Conservation (phyloP, 2,113 vertebrate species). For the Notiomystis cincta region DNA sequence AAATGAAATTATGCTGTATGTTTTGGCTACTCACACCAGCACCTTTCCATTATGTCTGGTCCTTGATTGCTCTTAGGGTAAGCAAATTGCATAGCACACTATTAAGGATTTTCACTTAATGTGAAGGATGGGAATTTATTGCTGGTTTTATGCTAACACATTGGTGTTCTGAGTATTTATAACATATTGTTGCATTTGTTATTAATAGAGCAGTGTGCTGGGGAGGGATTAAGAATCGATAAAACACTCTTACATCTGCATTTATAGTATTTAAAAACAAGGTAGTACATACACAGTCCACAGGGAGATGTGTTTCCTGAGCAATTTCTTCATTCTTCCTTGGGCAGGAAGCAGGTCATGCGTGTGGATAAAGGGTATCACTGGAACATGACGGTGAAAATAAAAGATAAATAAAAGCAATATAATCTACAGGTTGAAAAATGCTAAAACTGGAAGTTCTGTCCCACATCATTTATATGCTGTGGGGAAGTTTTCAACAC, state of each 20-base stretch:
- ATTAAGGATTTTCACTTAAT: slow-evolving; percentile 29
- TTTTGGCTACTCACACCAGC: neutral
- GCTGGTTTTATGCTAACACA: slow-evolving; percentile 19
- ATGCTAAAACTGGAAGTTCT: neutral
- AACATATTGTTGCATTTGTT: slow-evolving; percentile 45
- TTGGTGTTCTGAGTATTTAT: slow-evolving; percentile 23
- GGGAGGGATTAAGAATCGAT: slow-evolving; percentile 18
- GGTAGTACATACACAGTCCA: neutral
- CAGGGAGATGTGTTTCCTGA: neutral
- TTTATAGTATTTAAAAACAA: slow-evolving; percentile 45
- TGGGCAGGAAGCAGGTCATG: neutral
- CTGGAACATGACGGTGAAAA: neutral
- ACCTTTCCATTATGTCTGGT: neutral
- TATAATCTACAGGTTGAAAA: neutral
- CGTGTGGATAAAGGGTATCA: neutral
- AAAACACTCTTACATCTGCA: slow-evolving; percentile 9
- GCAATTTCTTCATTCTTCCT: neutral
- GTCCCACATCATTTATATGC: neutral
- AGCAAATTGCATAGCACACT: neutral
- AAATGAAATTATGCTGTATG: neutral
- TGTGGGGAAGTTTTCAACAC: neutral
- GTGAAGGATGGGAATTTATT: neutral
- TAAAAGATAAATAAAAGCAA: neutral
- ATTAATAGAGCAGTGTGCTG: slow-evolving; percentile 16
- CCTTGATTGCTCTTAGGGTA: neutral